Evolutionary conservation across 2,797 vertebrate genomes (phyloP), one percentile per base, ranked within the genome.

Genomic region (Australoheros facetus): DNA sequence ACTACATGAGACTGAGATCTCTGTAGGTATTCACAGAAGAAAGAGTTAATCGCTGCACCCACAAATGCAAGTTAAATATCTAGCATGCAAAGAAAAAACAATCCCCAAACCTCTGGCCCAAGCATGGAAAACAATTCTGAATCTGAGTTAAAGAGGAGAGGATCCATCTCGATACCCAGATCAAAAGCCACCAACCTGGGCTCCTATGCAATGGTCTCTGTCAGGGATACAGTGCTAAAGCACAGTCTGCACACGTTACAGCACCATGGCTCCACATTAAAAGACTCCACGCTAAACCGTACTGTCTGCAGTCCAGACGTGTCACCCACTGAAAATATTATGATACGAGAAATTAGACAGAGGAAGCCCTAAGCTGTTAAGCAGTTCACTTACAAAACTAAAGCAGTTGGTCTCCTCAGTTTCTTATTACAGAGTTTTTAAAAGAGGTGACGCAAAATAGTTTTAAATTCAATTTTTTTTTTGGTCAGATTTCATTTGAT

Each of bases 131-230:
- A 51, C 12, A 51, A 9, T 21, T 54, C n/a, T 11, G 4, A 66
- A 28, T 17, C 39, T 66, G 62, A 69, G 17, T 48, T 69, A 7
- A 28, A 0, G 42, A 51, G 42, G 17, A 5, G 10, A 51, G 4
- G 45, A 26, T 16, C 16, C 6, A 51, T 26, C 26, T 30, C 19
- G 26, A 51, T 51, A 26, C 17, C 3, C 28, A n/a, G 16, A 7
- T 30, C 19, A 0, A 30, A 69, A 66, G 42, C 42, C 42, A 48
- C 42, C 23, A 28, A 28, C 23, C 0, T 48, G 30, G n/a, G 26
- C 42, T 13, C 42, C 64, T 4, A 8, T 7, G 26, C 64, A 30
- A 5, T 19, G 13, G 10, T 48, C 5, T 51, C 10, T 51, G 13
- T 13, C 26, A 69, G 23, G 3, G 28, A n/a, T 48, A 19, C 2